A percentile compares a stretch with the other conserved stretches of the same genome.
Conservation (phyloP, 2,113 vertebrate species). For the Pagrus major region DNA sequence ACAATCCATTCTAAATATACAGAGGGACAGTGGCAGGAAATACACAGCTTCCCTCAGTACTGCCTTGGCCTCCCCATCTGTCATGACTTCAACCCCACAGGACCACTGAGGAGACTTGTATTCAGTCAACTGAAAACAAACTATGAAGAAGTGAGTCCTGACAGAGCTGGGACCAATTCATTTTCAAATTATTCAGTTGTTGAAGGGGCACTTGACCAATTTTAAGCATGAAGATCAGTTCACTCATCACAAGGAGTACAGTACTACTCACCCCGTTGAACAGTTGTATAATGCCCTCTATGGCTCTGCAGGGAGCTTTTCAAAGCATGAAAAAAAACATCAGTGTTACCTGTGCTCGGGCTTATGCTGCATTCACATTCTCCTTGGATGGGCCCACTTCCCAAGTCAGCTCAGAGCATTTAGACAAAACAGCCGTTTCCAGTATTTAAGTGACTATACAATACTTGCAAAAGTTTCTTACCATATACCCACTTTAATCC, state of each 20-base stretch:
- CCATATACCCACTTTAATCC: too few species aligned
- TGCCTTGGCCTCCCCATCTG: not conserved
- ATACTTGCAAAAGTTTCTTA: too few species aligned
- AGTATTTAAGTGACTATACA: too few species aligned
- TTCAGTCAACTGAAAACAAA: not conserved
- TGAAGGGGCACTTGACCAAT: not conserved
- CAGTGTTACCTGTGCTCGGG: too few species aligned
- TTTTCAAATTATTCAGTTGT: not conserved
- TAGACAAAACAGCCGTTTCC: too few species aligned
- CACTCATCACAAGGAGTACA: not conserved
- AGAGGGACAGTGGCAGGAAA: not conserved
- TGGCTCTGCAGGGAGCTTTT: not conserved
- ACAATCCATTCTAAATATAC: not conserved
- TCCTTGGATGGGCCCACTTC: too few species aligned
- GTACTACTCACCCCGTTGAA: not conserved
- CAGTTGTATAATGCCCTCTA: not conserved
- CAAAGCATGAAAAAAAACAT: not conserved
- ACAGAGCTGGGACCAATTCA: not conserved
- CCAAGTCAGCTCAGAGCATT: too few species aligned
- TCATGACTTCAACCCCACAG: too few species aligned
- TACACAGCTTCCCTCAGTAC: not conserved
- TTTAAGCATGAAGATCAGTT: not conserved
- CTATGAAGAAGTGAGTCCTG: constrained; percentile 2
- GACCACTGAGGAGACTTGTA: not conserved
- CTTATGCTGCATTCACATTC: too few species aligned